Evolutionary conservation across 2,113 vertebrate species (phyloP).

Genomic region (Ochotona princeps): DNA sequence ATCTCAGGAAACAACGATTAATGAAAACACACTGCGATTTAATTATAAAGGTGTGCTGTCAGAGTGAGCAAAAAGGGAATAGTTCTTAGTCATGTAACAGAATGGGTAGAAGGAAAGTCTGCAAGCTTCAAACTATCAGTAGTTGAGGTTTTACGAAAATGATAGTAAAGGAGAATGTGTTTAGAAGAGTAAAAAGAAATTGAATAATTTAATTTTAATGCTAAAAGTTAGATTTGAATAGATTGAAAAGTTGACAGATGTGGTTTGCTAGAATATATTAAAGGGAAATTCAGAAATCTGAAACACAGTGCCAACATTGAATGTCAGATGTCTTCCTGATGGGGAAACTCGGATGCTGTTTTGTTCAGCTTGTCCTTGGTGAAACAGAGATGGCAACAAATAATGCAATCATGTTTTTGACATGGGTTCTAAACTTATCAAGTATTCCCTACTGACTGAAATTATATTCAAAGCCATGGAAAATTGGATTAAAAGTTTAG

Average conservation of each 20-base stretch:
- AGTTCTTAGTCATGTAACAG: conserved; percentile 22
- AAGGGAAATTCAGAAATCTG: not conserved
- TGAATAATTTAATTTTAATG: not conserved
- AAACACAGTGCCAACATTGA: conserved; percentile 17
- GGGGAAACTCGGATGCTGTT: conserved; percentile 61
- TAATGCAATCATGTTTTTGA: conserved; percentile 9
- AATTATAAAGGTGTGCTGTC: not conserved
- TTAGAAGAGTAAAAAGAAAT: conserved; percentile 3
- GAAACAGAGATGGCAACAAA: conserved; percentile 30
- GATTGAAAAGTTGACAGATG: conserved; percentile 6
- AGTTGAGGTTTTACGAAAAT: conserved; percentile 43
- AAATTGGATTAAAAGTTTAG: conserved; percentile 35
- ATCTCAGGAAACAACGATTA: conserved; percentile 21
- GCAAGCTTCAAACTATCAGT: conserved; percentile 7
- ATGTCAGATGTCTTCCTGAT: conserved; percentile 27
- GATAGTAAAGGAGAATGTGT: conserved; percentile 22
- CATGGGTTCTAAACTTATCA: conserved; percentile 21
- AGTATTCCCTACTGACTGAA: not conserved
- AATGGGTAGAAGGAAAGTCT: not conserved
- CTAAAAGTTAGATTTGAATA: conserved; percentile 12
- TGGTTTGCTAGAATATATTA: not conserved
- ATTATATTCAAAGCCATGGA: conserved; percentile 32
- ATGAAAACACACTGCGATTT: not conserved
- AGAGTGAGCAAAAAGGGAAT: not conserved
- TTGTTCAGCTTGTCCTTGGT: conserved; percentile 54